A percentile compares a stretch with the other conserved stretches of the same genome.
Conservation (phyloP, 1,140 invertebrate species). For the Drosophila kikkawai region DNA sequence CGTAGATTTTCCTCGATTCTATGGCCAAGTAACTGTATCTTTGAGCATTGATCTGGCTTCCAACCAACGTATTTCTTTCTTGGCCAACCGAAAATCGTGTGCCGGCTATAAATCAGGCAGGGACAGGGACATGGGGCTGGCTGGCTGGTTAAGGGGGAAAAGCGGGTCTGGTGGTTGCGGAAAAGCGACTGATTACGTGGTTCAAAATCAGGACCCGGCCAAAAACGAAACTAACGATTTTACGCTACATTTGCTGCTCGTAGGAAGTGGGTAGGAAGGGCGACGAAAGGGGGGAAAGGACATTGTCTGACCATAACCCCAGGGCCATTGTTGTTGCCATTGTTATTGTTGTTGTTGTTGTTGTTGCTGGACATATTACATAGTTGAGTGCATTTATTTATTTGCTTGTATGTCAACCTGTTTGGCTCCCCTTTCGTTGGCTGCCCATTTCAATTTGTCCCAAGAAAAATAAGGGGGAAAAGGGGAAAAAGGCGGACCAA, state of each 20-base stretch:
- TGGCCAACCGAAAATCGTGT: conserved; percentile 49
- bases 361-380: conserved; percentile 71
- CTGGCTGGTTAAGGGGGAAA: neutral
- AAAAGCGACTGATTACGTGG: conserved; percentile 46
- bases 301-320: conserved; percentile 56
- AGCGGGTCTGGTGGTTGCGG: conserved; percentile 2
- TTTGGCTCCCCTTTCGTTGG: conserved; percentile 52
- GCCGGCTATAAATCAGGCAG: conserved; percentile 62
- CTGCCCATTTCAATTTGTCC: conserved; percentile 34
- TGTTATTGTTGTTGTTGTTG: conserved; percentile 1
- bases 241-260: conserved; percentile 79
- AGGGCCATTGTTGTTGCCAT: conserved; percentile 5
- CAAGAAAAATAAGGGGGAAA: neutral
- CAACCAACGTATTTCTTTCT: conserved; percentile 25
- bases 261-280: conserved; percentile 34
- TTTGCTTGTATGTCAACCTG: conserved; percentile 81
- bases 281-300: neutral
- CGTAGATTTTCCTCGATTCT: neutral
- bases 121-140: neutral
- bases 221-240: conserved; percentile 79
- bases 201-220: conserved; percentile 42
- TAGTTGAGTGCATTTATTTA: conserved; percentile 83
- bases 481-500: neutral
- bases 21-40: conserved; percentile 12
- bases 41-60: conserved; percentile 40